Evolutionary conservation across 2,797 vertebrate species (phyloP), one percentile per base, ranked within the genome.

Genomic region (Hydrophis major): DNA sequence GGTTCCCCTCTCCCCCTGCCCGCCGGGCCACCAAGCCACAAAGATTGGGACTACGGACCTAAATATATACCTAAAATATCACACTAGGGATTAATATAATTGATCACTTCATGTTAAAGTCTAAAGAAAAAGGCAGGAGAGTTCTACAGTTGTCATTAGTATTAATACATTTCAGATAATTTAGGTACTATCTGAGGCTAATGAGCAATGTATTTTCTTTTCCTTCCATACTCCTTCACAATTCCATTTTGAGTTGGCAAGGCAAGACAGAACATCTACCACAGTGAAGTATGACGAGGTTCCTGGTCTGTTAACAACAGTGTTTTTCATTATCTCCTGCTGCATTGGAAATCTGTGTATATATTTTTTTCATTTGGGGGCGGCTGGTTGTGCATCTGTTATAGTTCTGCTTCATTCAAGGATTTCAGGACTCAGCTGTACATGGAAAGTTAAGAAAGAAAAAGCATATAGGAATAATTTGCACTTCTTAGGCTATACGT

Each of bases 381-480:
- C 27, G 27, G 25, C 55, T 86, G 88, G 55, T 16, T 25, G 66
- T 37, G 47, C 13, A 37, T n/a, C 42, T 7, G 87, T 28, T 60
- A 47, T 3, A 11, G 55, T 86, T 89, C 74, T 27, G 27, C 87
- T 89, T 92, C 7, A 47, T 28, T 27, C 20, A 74, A 89, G 88
- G 60, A 69, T 20, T 5, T 20, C 16, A 74, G 13, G 37, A 25
- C 32, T 90, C 57, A 86, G n/a, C 37, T 57, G 6, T 78, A 28
- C 50, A 42, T 50, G 28, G 83, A 55, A 89, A 69, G 11, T 63
- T 63, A 25, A 42, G 83, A 87, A 61, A 60, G 5, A 47, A 69
- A 83, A 66, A 66, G 92, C 37, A 87, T 86, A 87, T 20, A 59
- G 37, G 61, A 53, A 74, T 59, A 88, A 88, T 90, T 88, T 90